Base-by-base conservation (phyloP, 2,888 invertebrate genomes). In the Eupithecia pulchellata region DNA sequence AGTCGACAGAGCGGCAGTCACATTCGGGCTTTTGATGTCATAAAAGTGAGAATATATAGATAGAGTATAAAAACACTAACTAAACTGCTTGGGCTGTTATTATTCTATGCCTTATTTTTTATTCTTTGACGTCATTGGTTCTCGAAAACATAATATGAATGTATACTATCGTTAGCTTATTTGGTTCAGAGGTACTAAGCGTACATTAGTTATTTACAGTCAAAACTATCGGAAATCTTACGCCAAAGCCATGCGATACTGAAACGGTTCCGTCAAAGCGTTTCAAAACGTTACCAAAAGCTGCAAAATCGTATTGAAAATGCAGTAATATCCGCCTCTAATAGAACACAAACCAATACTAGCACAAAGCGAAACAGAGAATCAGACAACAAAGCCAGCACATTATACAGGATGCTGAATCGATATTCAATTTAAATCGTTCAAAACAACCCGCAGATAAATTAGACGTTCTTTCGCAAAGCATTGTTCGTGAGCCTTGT, bases 391-490 rank as follows among this genome's bases (percentile, higher is more conserved):
- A 80, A 81, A 81, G 76, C 79, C 82, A n/a, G 78, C 69, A 80
- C 74, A 78, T 77, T 77, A 80, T 81, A 81, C 81, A 81, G 80
- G 81, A 81, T 77, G 76, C 75, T 73, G 78, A 89, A 88, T 93
- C 92, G 89, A 93, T 92, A 92, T 91, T 92, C 90, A 92, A 92
- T 93, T 93, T 91, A 89, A 90, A 91, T 87, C 83, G 82, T 86
- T 88, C 83, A 85, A 89, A 91, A 89, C 88, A 88, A 91, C 84
- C 88, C 81, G 81, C 85, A 91, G 92, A 92, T 92, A 91, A 92
- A 92, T 92, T 91, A 91, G 89, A 92, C 89, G 89, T 92, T 92
- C 92, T 92, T 93, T 92, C 91, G 88, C 90, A 91, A 91, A 91
- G 93, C 93, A 90, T 89, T 91, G 92, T 91, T 91, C 86, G 84